Evolutionary conservation across 2,113 vertebrate genomes (phyloP).

Genomic region (Antennarius striatus): DNA sequence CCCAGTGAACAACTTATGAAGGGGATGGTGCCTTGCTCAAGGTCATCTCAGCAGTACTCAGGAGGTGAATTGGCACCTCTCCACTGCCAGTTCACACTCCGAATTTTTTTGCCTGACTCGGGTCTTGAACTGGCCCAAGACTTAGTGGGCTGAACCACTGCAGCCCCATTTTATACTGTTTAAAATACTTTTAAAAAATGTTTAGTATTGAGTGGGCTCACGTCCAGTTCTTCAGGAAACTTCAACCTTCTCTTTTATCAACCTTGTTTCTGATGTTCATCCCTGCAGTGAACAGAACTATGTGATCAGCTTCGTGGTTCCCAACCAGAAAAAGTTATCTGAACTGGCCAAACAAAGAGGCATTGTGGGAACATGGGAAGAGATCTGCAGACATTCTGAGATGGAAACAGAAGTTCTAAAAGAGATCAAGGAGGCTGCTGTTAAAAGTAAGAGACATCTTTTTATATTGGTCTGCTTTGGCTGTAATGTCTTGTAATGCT

Average conservation of each 20-base stretch:
- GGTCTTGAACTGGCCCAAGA: too few species aligned
- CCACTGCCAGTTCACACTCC: too few species aligned
- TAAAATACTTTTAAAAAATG: too few species aligned
- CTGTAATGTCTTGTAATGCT: not conserved
- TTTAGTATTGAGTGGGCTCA: too few species aligned
- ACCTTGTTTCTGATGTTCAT: not conserved
- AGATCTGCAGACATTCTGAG: slow-evolving; percentile 90
- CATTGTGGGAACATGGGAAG: slow-evolving; percentile 85
- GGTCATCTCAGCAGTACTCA: too few species aligned
- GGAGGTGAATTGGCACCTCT: too few species aligned
- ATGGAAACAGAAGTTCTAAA: slow-evolving; percentile 92
- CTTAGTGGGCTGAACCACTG: too few species aligned
- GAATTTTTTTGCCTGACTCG: too few species aligned
- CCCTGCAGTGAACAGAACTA: slow-evolving; percentile 91
- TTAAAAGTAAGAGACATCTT: slow-evolving; percentile 84
- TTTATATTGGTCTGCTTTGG: not conserved
- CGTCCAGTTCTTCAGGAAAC: not conserved
- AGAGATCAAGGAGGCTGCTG: slow-evolving; percentile 89
- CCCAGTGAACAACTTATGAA: too few species aligned
- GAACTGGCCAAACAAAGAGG: slow-evolving; percentile 87
- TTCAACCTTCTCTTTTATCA: not conserved
- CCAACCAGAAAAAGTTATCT: slow-evolving; percentile 91
- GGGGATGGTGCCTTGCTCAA: too few species aligned
- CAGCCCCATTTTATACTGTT: too few species aligned
- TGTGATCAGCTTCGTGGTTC: slow-evolving; percentile 97